A percentile compares a stretch with the other conserved stretches of the same genome.
phyloP scores from a whole-genome alignment of 2,888 invertebrate species.

The Himalopsyche kuldschensis region DNA sequence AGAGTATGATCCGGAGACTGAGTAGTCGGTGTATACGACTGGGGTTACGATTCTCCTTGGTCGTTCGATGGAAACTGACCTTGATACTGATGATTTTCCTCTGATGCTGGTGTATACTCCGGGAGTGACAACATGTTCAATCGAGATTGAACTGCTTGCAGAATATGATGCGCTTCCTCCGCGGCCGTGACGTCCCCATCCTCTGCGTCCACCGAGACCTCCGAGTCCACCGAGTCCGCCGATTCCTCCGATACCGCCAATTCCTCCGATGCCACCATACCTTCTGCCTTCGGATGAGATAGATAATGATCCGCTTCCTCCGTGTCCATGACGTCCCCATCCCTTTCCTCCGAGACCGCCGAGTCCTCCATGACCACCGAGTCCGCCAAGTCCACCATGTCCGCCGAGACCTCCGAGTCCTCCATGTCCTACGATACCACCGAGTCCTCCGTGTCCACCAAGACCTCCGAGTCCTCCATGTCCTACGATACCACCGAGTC shows the following conservation, averaged over 20 bases:
- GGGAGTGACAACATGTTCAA: not conserved
- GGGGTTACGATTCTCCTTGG: constrained; percentile 5
- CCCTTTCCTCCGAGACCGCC: not conserved
- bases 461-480: not conserved
- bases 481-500: not conserved
- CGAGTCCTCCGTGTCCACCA: constrained; percentile 3
- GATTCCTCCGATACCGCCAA: not conserved
- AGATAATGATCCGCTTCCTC: not conserved
- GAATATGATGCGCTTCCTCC: not conserved
- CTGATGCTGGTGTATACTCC: not conserved
- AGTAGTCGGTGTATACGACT: not conserved
- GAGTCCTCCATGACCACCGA: not conserved
- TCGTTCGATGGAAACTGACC: not conserved
- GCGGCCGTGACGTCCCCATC: too few relatives aligned
- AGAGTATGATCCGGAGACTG: constrained; percentile 3
- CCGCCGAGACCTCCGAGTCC: not conserved
- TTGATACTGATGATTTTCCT: not conserved
- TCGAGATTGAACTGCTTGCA: not conserved
- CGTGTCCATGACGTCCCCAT: constrained; percentile 1
- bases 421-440: not conserved
- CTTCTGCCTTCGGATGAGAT: not conserved
- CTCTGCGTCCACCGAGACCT: not conserved
- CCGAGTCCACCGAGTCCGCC: not conserved
- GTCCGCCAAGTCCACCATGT: not conserved
- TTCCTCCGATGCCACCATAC: not conserved